Evolutionary conservation across 1,140 invertebrate genomes (phyloP), one percentile per base, ranked within the genome.

Genomic region (Thalassaphorura encarpata): DNA sequence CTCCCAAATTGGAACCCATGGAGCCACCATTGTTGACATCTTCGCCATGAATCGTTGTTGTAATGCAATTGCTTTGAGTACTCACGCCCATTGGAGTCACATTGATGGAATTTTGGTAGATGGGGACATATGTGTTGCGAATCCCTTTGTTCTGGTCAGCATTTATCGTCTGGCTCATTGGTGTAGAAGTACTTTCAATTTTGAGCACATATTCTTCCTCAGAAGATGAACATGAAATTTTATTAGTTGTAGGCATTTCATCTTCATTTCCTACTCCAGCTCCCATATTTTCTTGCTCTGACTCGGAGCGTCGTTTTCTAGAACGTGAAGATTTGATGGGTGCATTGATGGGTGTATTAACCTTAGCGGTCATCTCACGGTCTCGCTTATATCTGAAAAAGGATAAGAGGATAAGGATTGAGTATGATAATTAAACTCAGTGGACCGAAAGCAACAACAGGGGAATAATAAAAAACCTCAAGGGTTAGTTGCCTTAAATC

Each of bases 321-420:
- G 52, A 33, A 23, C 46, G 31, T 19, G 57, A 46, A 50, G 54
- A 1, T 27, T 36, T 8, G 45, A 21, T 54, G 54, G 53, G 16
- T 18, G 47, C 16, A 51, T 40, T 31, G 8, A 43, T 42, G 19
- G 41, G 24, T 27, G 13, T 3, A 19, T 18, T 40, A 8, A 49
- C 41, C 54, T 59, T 59, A 19, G 27, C 51, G 13, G 56, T 43
- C 23, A 56, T 24, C 56, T 53, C 56, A 18, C 60, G 47, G 31
- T 62, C 56, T 36, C 42, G 56, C 54, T 49, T 49, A 40, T 58
- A 66, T 54, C 57, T 65, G 48, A 16, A 26, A 51, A 51, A 23
- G 46, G 16, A 19, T 31, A 24, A 51, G 15, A 43, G 21, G 21
- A 19, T 19, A 21, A 43, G n/a, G n/a, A n/a, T n/a, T n/a, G n/a